Evolutionary conservation across 1,140 invertebrate genomes (phyloP).

Genomic region (Drosophila melanica): DNA sequence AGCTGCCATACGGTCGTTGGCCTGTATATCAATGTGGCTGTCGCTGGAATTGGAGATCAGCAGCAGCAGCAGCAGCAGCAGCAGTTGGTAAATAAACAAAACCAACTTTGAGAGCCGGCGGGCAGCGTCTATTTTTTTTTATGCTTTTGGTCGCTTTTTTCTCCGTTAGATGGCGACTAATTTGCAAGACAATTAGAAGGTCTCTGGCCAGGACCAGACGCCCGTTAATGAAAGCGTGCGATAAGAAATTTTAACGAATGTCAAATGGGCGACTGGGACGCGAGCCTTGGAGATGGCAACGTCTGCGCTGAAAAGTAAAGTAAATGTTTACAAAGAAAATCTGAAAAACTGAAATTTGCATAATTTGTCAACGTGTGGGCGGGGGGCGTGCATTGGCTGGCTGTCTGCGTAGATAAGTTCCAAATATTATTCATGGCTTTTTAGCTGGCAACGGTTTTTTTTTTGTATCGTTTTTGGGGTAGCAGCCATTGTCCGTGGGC

Average conservation of each 20-base stretch:
- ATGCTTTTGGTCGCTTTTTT: slow-evolving; percentile 53
- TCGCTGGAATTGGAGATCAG: slow-evolving; percentile 13
- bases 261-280: slow-evolving; percentile 51
- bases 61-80: slow-evolving; percentile 6
- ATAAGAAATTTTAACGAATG: slow-evolving; percentile 76
- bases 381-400: slow-evolving; percentile 1
- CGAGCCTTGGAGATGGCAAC: slow-evolving; percentile 17
- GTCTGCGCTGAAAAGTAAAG: slow-evolving; percentile 80
- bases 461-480: no score
- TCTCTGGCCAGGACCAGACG: slow-evolving; percentile 60
- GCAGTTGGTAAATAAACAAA: slow-evolving; percentile 59
- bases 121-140: background rate
- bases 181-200: slow-evolving; percentile 82
- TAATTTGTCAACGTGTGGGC: slow-evolving; percentile 69
- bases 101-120: slow-evolving; percentile 32
- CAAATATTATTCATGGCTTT: slow-evolving; percentile 70
- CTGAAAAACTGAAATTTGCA: slow-evolving; percentile 81
- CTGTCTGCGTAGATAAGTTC: slow-evolving; percentile 60
- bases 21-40: slow-evolving; percentile 35
- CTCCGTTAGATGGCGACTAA: slow-evolving; percentile 55
- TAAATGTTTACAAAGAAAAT: slow-evolving; percentile 83
- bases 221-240: slow-evolving; percentile 74
- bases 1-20: slow-evolving; percentile 61
- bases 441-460: slow-evolving; percentile 26
- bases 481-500: slow-evolving; percentile 11